These are phyloP conservation scores for Synodontis membranacea DNA, from an alignment of 2,113 vertebrate genomes.

Conservation along the genomic window DNA sequence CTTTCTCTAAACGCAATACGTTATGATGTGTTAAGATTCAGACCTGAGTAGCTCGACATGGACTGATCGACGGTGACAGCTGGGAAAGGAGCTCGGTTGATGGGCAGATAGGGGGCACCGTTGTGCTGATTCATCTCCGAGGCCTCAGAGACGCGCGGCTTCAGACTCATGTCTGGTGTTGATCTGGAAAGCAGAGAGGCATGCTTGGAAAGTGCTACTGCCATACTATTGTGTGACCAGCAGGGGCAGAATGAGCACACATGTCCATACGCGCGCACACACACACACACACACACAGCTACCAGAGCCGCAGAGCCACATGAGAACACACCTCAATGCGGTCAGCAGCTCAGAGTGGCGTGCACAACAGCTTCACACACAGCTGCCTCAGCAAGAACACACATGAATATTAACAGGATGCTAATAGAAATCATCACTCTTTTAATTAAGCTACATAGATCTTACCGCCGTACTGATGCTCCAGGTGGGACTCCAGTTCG, in stretches of 20 bases:
- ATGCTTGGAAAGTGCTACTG: not conserved
- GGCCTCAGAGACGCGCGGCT: slow-evolving; percentile 83
- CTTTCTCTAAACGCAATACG: not conserved
- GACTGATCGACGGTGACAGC: slow-evolving; percentile 88
- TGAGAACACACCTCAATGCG: slow-evolving; percentile 24
- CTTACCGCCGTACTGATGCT: slow-evolving; percentile 83
- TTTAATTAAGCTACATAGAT: not conserved
- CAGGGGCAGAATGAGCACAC: slow-evolving; percentile 38
- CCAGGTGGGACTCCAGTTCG: slow-evolving; percentile 87
- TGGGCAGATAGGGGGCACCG: slow-evolving; percentile 77
- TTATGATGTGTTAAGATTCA: not conserved
- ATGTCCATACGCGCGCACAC: slow-evolving; percentile 2
- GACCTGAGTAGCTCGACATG: slow-evolving; percentile 91
- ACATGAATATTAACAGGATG: slow-evolving; percentile 31
- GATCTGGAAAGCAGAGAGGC: slow-evolving; percentile 73
- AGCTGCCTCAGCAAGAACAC: slow-evolving; percentile 29
- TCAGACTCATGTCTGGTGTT: slow-evolving; percentile 92
- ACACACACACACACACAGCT: slow-evolving; percentile 34
- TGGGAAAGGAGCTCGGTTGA: slow-evolving; percentile 83
- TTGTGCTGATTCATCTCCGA: slow-evolving; percentile 84
- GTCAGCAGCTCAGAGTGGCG: slow-evolving; percentile 20
- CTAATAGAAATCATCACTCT: not conserved
- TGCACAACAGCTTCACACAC: slow-evolving; percentile 31
- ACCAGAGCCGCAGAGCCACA: slow-evolving; percentile 21
- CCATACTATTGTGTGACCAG: slow-evolving; percentile 16